Percentiles rank a stretch among this genome's conserved stretches.
These are phyloP conservation scores for Brassicogethes aeneus DNA, from an alignment of 2,888 invertebrate genomes.

Conservation along the genomic window DNA sequence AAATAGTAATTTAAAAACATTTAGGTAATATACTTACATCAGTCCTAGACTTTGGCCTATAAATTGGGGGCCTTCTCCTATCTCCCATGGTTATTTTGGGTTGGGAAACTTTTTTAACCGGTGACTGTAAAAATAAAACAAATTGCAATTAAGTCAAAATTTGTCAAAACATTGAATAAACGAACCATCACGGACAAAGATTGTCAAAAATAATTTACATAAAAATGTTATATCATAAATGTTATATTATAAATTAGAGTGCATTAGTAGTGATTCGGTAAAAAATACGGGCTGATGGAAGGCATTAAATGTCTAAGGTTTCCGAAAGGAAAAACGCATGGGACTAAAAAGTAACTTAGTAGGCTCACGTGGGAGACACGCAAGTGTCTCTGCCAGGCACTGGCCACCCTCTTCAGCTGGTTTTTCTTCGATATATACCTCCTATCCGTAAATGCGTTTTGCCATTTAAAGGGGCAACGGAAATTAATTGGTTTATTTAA, in stretches of 20 bases:
- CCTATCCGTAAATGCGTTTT: background rate
- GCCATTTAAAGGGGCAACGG: no score
- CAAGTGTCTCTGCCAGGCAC: constrained; percentile 19
- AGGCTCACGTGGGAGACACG: constrained; percentile 11
- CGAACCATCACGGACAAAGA: background rate
- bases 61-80: constrained; percentile 30
- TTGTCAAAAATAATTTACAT: no score
- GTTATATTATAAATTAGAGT: no score
- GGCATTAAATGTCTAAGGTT: constrained; percentile 1
- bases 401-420: constrained; percentile 7
- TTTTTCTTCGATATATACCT: background rate
- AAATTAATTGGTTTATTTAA: no score
- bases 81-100: constrained; percentile 32
- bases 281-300: no score
- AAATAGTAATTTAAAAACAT: no score
- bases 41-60: constrained; percentile 36
- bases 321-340: constrained; percentile 6
- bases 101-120: constrained; percentile 30
- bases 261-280: no score
- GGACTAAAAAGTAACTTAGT: constrained; percentile 3
- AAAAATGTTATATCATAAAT: no score
- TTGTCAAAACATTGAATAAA: background rate
- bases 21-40: constrained; percentile 37
- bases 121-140: constrained; percentile 27
- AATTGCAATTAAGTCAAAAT: background rate